Conservation (phyloP, 2,888 invertebrate species). For the Sipha maydis region DNA sequence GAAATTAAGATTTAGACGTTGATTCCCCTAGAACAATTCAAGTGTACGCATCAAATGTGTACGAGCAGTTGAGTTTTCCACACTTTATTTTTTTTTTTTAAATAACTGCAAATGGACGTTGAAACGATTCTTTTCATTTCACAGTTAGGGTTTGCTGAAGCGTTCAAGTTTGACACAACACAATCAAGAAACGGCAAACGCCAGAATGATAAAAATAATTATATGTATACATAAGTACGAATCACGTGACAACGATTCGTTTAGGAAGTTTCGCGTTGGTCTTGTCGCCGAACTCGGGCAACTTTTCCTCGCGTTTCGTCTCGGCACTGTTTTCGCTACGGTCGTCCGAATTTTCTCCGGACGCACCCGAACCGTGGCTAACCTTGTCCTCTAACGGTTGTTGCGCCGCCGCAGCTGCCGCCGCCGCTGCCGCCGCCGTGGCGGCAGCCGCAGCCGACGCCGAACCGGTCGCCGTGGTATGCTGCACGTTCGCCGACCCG, state of each 20-base stretch:
- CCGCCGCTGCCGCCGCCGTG: background rate
- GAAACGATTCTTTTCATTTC: background rate
- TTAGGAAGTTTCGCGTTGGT: conserved; percentile 23
- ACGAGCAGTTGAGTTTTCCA: background rate
- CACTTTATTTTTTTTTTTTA: background rate
- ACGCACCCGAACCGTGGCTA: conserved; percentile 4
- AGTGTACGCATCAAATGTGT: background rate
- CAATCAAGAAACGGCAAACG: background rate
- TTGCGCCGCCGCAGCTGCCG: background rate
- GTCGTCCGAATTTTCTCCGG: conserved; percentile 45
- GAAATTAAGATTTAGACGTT: background rate
- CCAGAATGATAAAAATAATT: background rate
- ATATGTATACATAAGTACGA: background rate
- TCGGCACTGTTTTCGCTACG: conserved; percentile 7
- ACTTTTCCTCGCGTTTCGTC: conserved; percentile 35
- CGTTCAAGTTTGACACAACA: background rate
- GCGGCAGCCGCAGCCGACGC: background rate
- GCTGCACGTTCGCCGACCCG: conserved; percentile 39
- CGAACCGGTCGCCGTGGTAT: background rate
- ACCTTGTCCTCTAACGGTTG: conserved; percentile 56
- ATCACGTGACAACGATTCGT: conserved; percentile 52
- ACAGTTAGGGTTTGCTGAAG: background rate
- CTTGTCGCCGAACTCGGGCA: conserved; percentile 43
- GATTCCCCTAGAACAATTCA: background rate
- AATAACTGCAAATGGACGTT: background rate